A percentile compares a stretch with the other conserved stretches of the same genome.
Conservation (phyloP, 2,797 vertebrate genomes). For the Hoplostethus atlanticus region DNA sequence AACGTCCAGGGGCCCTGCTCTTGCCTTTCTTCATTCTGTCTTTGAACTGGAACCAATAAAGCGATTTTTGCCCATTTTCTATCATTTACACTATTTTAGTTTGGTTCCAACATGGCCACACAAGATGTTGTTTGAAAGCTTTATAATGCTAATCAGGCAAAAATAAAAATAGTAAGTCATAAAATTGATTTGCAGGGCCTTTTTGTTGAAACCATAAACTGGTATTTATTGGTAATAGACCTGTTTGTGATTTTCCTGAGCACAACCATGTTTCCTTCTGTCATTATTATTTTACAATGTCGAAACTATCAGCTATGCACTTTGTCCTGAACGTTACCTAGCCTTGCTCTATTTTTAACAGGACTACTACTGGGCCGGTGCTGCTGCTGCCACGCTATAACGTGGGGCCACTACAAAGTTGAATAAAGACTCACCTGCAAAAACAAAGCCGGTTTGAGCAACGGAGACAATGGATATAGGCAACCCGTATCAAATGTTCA, state of each 20-base stretch:
- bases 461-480: background rate
- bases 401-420: constrained; percentile 42
- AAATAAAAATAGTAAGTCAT: constrained; percentile 3
- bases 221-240: too few relatives aligned
- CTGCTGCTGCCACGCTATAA: constrained; percentile 4
- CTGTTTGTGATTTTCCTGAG: too few relatives aligned
- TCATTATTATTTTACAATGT: constrained; percentile 20
- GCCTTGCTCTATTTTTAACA: constrained; percentile 23
- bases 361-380: constrained; percentile 18
- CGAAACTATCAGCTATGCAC: constrained; percentile 33
- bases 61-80: constrained; percentile 15
- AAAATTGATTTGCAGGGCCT: constrained; percentile 1
- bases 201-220: too few relatives aligned
- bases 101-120: constrained; percentile 13
- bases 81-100: constrained; percentile 14
- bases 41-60: constrained; percentile 30
- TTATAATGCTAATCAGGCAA: background rate
- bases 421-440: constrained; percentile 44
- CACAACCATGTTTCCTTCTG: too few relatives aligned
- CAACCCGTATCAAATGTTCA: constrained; percentile 14
- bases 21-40: constrained; percentile 45
- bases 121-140: constrained; percentile 1
- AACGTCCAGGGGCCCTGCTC: constrained; percentile 64
- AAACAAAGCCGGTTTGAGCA: background rate
- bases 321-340: constrained; percentile 14